Percentiles rank a stretch among this genome's conserved stretches.
Evolutionary conservation across 2,888 invertebrate species (phyloP).

Genomic region (Allolobophora icterica): DNA sequence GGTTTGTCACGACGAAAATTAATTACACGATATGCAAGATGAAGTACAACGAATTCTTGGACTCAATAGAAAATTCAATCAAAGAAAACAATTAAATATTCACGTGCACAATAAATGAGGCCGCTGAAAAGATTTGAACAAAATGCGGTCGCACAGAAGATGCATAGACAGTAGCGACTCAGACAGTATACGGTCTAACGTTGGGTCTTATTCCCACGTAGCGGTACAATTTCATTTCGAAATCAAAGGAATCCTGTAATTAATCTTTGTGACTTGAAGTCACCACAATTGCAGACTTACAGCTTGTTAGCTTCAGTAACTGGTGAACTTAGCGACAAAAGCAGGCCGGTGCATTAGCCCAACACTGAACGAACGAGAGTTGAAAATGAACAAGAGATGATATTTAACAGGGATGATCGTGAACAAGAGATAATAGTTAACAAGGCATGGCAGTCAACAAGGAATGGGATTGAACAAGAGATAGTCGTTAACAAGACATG

Average conservation of each 20-base stretch:
- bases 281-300: background rate
- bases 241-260: background rate
- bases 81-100: background rate
- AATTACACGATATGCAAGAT: background rate
- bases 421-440: conserved; percentile 17
- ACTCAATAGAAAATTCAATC: background rate
- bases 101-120: too few species aligned
- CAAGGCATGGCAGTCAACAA: background rate
- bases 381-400: background rate
- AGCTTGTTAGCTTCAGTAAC: background rate
- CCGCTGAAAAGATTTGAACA: background rate
- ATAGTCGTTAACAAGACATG: too few species aligned
- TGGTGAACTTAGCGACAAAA: background rate
- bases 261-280: background rate
- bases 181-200: background rate
- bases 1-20: background rate
- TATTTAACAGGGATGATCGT: background rate
- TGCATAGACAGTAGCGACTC: background rate
- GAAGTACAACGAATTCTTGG: background rate
- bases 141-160: background rate
- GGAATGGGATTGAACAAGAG: background rate
- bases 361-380: background rate
- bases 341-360: background rate
- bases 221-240: background rate
- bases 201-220: too few species aligned